A percentile compares a stretch with the other conserved stretches of the same genome.
Evolutionary conservation across 2,888 invertebrate species (phyloP).

Genomic region (Aphidius colemani): DNA sequence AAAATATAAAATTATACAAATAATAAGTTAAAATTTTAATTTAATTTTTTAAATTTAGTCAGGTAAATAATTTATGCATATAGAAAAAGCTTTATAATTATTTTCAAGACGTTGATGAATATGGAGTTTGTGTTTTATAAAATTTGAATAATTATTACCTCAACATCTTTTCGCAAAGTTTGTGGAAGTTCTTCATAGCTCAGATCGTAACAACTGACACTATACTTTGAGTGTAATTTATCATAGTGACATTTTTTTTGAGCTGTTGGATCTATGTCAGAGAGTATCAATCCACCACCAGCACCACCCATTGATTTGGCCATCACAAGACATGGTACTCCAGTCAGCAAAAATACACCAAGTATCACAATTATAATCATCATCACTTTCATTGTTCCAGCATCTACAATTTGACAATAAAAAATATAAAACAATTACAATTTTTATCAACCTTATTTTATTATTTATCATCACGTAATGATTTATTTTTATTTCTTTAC

Average conservation of each 20-base stretch:
- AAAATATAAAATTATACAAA: no score
- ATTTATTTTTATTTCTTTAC: no score
- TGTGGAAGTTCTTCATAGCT: slow-evolving; percentile 62
- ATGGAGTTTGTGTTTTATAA: not conserved
- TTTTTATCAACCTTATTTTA: no score
- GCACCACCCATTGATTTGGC: not conserved
- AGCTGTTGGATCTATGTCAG: slow-evolving; percentile 38
- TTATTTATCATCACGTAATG: no score
- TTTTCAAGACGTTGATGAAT: not conserved
- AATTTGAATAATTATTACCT: slow-evolving; percentile 57
- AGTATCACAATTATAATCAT: slow-evolving; percentile 29
- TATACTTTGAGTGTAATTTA: slow-evolving; percentile 63
- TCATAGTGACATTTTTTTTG: slow-evolving; percentile 62
- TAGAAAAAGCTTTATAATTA: no score
- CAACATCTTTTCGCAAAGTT: slow-evolving; percentile 62
- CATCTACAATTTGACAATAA: slow-evolving; percentile 23
- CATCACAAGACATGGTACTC: slow-evolving; percentile 28
- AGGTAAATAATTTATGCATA: no score
- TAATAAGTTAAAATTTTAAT: no score
- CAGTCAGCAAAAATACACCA: slow-evolving; percentile 27
- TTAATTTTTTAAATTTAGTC: not conserved
- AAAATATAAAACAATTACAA: no score
- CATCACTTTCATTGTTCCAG: slow-evolving; percentile 33
- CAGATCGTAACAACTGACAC: slow-evolving; percentile 64
- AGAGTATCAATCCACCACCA: slow-evolving; percentile 35